Evolutionary conservation across 2,888 invertebrate species (phyloP).

Genomic region (Nomada fucata): DNA sequence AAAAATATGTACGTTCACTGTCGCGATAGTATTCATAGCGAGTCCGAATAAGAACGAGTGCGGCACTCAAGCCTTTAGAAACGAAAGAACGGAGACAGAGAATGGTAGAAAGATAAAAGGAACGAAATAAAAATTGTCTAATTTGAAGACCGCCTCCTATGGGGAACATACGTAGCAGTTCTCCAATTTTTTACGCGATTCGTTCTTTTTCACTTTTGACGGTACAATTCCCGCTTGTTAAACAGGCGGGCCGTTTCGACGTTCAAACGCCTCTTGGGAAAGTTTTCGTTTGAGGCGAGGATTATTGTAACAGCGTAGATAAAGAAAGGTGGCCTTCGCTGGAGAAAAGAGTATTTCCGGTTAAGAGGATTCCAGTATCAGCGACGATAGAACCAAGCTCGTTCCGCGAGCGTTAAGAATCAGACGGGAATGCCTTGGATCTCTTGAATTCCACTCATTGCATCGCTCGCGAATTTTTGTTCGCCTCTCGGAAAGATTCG

Average conservation of each 20-base stretch:
- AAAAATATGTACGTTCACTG: background rate
- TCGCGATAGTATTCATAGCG: background rate
- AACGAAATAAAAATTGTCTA: slow-evolving; percentile 46
- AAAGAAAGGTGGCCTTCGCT: slow-evolving; percentile 50
- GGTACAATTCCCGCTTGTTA: slow-evolving; percentile 33
- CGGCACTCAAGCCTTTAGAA: background rate
- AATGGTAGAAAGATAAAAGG: background rate
- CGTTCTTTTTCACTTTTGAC: background rate
- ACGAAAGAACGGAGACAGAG: background rate
- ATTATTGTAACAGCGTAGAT: slow-evolving; percentile 57
- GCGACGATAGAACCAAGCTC: slow-evolving; percentile 25
- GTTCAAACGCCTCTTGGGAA: slow-evolving; percentile 32
- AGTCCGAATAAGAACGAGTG: background rate
- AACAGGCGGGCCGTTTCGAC: slow-evolving; percentile 20
- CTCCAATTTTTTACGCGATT: background rate
- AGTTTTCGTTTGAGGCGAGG: slow-evolving; percentile 40
- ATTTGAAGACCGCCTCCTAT: slow-evolving; percentile 17
- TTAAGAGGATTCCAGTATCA: slow-evolving; percentile 64
- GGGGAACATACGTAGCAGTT: background rate
- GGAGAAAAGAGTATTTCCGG: slow-evolving; percentile 44
- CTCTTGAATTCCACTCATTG: background rate
- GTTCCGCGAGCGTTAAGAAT: slow-evolving; percentile 56
- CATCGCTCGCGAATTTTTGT: slow-evolving; percentile 18
- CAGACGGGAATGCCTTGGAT: slow-evolving; percentile 31
- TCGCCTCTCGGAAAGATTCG: background rate